Evolutionary conservation across 2,797 vertebrate species (phyloP).

Genomic region (Platalea minor): DNA sequence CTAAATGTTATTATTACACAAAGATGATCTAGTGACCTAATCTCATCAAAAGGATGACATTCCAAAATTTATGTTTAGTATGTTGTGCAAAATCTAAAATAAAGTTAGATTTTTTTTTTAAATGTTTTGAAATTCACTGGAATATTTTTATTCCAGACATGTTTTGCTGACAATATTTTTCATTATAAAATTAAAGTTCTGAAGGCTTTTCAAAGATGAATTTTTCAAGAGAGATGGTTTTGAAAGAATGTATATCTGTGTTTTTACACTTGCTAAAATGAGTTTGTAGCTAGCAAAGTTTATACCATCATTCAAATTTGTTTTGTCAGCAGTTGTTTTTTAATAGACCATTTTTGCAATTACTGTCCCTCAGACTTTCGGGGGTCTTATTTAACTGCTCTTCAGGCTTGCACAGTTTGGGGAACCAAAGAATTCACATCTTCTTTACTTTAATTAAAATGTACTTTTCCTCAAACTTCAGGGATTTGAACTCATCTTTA

Average conservation of each 20-base stretch:
- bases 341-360: neutral
- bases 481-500: neutral
- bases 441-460: neutral
- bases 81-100: neutral
- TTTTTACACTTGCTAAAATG: neutral
- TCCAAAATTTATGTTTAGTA: neutral
- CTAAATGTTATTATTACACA: neutral
- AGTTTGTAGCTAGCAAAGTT: neutral
- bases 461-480: neutral
- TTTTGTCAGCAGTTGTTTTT: neutral
- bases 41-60: neutral
- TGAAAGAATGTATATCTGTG: neutral
- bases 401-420: neutral
- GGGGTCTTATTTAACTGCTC: neutral
- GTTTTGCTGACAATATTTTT: neutral
- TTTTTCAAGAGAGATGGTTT: neutral
- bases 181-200: neutral
- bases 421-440: neutral
- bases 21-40: slow-evolving; percentile 25
- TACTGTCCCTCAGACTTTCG: neutral
- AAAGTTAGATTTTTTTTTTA: neutral
- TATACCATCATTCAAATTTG: neutral
- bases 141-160: neutral
- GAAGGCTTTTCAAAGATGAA: neutral
- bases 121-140: neutral